A percentile compares a stretch with the other conserved stretches of the same genome.
Evolutionary conservation across 23 tunicate species (phyloP).

Genomic region (Styela clava): DNA sequence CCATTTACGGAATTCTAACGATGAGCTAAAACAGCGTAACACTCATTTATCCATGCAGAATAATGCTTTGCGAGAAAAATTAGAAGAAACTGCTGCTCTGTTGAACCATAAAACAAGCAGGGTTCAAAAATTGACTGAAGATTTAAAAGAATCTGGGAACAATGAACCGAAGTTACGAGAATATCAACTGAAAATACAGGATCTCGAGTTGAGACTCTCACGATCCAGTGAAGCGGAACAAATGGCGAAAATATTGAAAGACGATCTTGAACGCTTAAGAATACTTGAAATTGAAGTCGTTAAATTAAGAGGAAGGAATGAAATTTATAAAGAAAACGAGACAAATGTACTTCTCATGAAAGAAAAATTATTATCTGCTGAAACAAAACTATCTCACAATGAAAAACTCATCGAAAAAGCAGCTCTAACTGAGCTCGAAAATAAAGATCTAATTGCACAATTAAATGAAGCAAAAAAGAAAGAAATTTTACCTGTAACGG

Average conservation of each 20-base stretch:
- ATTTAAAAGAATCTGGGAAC: neutral
- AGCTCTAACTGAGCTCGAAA: conserved; percentile 32
- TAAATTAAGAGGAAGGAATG: conserved; percentile 6
- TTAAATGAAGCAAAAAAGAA: conserved; percentile 26
- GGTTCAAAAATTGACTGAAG: conserved; percentile 18
- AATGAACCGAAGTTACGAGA: neutral
- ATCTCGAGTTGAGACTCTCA: conserved; percentile 6
- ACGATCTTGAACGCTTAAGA: conserved; percentile 14
- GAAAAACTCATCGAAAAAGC: conserved; percentile 25
- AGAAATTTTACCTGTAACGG: neutral
- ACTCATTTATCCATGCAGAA: neutral
- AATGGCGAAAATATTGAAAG: conserved; percentile 10
- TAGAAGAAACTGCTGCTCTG: neutral
- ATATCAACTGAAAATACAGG: conserved; percentile 1
- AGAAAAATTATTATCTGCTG: conserved; percentile 50
- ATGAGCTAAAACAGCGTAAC: neutral
- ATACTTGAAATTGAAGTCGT: conserved; percentile 19
- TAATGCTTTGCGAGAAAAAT: neutral
- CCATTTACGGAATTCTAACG: neutral
- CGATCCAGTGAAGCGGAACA: conserved; percentile 18
- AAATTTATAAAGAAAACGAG: conserved; percentile 35
- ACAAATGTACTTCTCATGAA: conserved; percentile 48
- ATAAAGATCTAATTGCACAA: conserved; percentile 30
- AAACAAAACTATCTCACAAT: conserved; percentile 35
- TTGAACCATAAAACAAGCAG: conserved; percentile 3